Evolutionary conservation across 2,113 vertebrate genomes (phyloP).

Genomic region (Lepus europaeus): DNA sequence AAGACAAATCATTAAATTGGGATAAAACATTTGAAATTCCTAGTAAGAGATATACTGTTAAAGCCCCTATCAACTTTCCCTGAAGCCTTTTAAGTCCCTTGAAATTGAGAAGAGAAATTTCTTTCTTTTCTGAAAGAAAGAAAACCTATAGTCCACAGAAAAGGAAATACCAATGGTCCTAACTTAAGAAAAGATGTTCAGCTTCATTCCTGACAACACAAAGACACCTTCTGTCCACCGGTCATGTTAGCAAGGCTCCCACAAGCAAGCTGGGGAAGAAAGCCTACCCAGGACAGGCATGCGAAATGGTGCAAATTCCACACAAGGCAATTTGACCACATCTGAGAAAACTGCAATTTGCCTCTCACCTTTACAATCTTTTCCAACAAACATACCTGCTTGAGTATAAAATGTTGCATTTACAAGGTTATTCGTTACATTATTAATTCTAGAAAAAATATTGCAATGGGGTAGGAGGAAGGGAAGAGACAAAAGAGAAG

Average conservation of each 20-base stretch:
- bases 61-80: background rate
- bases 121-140: background rate
- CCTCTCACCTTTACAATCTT: background rate
- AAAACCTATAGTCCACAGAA: background rate
- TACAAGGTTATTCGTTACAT: background rate
- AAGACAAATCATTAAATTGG: constrained; percentile 26
- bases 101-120: background rate
- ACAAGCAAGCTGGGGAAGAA: background rate
- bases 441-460: background rate
- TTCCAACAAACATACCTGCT: background rate
- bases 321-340: background rate
- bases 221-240: background rate
- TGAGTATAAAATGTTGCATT: constrained; percentile 16
- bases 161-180: background rate
- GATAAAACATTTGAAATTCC: constrained; percentile 14
- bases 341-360: background rate
- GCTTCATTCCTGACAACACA: background rate
- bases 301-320: background rate
- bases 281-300: background rate
- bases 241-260: background rate
- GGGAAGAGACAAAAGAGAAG: constrained; percentile 27
- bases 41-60: background rate
- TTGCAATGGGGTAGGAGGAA: background rate
- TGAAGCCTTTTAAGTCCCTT: background rate
- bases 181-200: background rate